A percentile compares a stretch with the other conserved stretches of the same genome.
Conservation (phyloP, 2,113 vertebrate species). For the Helogale parvula region DNA sequence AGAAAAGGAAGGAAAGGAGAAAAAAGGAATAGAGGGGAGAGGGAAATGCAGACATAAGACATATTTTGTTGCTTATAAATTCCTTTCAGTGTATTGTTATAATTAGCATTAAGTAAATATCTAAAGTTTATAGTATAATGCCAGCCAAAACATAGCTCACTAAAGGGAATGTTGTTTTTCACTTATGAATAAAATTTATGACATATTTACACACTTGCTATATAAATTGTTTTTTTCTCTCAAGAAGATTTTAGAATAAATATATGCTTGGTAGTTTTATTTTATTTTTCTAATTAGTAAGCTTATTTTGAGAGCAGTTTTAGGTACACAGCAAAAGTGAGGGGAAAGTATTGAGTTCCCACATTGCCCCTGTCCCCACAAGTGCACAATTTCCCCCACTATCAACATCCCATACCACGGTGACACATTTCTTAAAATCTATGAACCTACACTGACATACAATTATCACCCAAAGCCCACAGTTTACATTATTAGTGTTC, state of each 20-base stretch:
- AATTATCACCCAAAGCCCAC: not conserved
- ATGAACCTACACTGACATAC: not conserved
- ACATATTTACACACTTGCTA: not conserved
- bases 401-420: not conserved
- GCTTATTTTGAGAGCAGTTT: not conserved
- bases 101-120: slow-evolving; percentile 22
- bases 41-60: not conserved
- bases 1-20: not conserved
- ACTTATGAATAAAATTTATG: not conserved
- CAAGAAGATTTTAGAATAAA: not conserved
- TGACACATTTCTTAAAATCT: not conserved
- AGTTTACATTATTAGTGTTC: not conserved
- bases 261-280: not conserved
- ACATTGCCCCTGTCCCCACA: not conserved
- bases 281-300: not conserved
- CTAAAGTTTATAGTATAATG: not conserved
- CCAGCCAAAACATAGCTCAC: slow-evolving; percentile 3
- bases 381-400: no score
- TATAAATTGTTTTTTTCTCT: slow-evolving; percentile 4
- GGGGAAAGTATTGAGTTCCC: not conserved
- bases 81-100: not conserved
- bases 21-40: not conserved
- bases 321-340: not conserved
- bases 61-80: not conserved
- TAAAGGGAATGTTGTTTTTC: not conserved